Evolutionary conservation across 1,140 invertebrate species (phyloP), one percentile per base, ranked within the genome.

Genomic region (Bilobella aurantiaca): DNA sequence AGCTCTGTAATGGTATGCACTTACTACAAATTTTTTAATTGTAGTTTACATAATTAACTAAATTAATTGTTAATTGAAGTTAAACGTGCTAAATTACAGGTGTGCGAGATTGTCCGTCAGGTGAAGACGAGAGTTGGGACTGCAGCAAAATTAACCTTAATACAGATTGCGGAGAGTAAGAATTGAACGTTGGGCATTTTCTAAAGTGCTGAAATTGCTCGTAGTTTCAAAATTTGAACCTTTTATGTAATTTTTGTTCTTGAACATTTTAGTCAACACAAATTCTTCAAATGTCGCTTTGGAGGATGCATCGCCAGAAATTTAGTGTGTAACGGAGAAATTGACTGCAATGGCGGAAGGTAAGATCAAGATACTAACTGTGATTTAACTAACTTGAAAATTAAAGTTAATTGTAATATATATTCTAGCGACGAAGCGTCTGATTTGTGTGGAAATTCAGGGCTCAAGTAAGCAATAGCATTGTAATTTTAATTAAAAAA

Each of bases 111-210:
- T 21, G 29, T 46, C 57, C 57, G 1, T 58, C 23, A 32, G 58
- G 64, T 3, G 64, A 65, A 42, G 64, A 65, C 18, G 64, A 67
- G n/a, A 42, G 21, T 3, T 67, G 60, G 60, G 65, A 67, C 21
- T 67, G 60, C 47, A 29, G 14, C 42, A 63, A 56, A 31, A n/a
- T 49, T 12, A 14, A 47, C 29, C 49, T 53, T 23, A 53, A 53
- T 53, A 23, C 3, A 23, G 32, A 62, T 8, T 62, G 59, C 46
- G 59, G 59, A 37, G 59, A 62, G 59, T 62, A 62, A 62, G 29
- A 5, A 5, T 53, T 42, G 8, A 42, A 42, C n/a, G 8, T 42
- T 42, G 8, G 8, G 8, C 37, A 42, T 42, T 42, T 42, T 42
- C n/a, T 42, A n/a, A n/a, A 12, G 37, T 42, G 8, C 8, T 42